Evolutionary conservation across 2,113 vertebrate species (phyloP).

Genomic region (Lophura nycthemera): DNA sequence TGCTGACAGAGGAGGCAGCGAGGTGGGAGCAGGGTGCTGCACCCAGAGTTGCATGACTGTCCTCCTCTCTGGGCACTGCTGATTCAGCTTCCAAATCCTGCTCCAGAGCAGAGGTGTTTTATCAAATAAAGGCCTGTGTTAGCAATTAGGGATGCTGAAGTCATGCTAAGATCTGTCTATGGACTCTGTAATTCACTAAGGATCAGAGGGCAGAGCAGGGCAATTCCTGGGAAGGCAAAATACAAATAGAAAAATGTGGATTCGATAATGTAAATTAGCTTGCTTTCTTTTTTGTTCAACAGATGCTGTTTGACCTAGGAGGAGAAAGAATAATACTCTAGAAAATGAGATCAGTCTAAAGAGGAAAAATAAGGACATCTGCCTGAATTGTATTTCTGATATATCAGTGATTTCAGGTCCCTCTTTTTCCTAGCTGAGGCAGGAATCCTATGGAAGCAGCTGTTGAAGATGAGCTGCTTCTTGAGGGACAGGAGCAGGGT

Average conservation of each 20-base stretch:
- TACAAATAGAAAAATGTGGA: conserved; percentile 58
- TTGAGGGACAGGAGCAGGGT: background rate
- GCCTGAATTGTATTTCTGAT: conserved; percentile 71
- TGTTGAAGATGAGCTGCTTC: conserved; percentile 21
- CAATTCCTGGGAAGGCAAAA: conserved; percentile 27
- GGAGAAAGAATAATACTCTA: conserved; percentile 71
- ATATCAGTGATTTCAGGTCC: conserved; percentile 61
- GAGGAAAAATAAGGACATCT: conserved; percentile 54
- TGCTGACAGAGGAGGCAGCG: background rate
- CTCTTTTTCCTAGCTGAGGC: conserved; percentile 29
- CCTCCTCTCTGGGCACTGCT: fast-evolving
- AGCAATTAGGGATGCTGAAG: conserved; percentile 19
- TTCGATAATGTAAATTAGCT: conserved; percentile 66
- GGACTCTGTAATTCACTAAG: background rate
- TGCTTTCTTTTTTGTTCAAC: conserved; percentile 67
- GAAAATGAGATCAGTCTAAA: conserved; percentile 69
- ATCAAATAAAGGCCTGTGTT: background rate
- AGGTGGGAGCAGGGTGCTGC: background rate
- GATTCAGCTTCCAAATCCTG: background rate
- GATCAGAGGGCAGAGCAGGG: conserved; percentile 34
- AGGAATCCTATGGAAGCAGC: conserved; percentile 39
- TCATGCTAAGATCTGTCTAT: background rate
- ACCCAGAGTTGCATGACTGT: background rate
- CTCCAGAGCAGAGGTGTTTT: background rate
- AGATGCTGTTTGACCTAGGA: conserved; percentile 77